Evolutionary conservation across 2,113 vertebrate species (phyloP), one percentile per base, ranked within the genome.

Genomic region (Chelonoidis abingdonii): DNA sequence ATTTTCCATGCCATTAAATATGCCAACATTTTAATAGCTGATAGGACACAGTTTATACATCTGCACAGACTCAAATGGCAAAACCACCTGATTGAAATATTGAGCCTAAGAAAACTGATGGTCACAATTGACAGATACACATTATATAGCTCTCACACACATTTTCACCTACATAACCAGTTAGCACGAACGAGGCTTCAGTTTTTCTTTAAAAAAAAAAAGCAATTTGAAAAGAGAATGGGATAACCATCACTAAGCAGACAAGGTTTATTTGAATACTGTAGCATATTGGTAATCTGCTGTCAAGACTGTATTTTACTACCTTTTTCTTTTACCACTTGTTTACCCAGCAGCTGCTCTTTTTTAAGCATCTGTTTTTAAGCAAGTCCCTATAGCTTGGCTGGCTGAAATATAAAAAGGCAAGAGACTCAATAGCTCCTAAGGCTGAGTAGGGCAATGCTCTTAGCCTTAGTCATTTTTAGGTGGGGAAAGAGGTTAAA

Each of bases 21-120:
- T 0, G 89, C 3, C 44, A 89, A 49, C 24, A 85, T 78, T 82
- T 93, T 93, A 95, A 87, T n/a, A 87, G 38, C 31, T 93, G 41
- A 90, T 10, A 95, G 21, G 92, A 94, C 78, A 56, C 57, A 86
- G 84, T 96, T 92, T 35, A 50, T 31, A 52, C 35, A 59, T 80
- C 47, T 83, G 88, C 69, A 91, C 79, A 92, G 50, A 69, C 52
- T n/a, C 38, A 53, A 53, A 76, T 82, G 5, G 65, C 83, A 91
- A 50, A 95, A 75, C 17, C 50, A 95, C 59, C 86, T 83, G 35
- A 94, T 89, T 86, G 47, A 96, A 97, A 92, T 88, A 91, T 57
- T 76, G 92, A 25, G 92, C 0, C 1, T 29, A 89, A 86, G 72
- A 93, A 93, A 96, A 56, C 10, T 0, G 3, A 93, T 57, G 79